These are phyloP conservation scores for Montipora efflorescens DNA, from an alignment of 64 coral and sea anemone genomes.

Conservation along the genomic window DNA sequence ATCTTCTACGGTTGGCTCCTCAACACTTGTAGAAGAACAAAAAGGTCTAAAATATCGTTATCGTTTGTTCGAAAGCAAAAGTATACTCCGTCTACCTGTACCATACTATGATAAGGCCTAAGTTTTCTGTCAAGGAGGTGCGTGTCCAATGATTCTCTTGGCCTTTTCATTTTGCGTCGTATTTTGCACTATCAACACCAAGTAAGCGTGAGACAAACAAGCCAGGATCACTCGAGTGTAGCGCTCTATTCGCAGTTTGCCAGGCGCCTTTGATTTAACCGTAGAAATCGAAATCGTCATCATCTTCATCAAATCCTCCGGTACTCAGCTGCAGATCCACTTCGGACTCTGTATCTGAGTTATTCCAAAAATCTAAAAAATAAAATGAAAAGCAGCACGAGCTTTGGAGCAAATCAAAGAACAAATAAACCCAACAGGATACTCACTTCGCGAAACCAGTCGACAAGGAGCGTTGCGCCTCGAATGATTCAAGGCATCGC, in stretches of 20 bases:
- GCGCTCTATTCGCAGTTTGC: background rate
- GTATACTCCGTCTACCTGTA: too few species aligned
- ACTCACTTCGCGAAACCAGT: too few species aligned
- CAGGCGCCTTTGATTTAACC: constrained; percentile 32
- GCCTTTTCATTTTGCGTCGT: background rate
- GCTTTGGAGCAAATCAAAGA: background rate
- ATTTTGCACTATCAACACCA: background rate
- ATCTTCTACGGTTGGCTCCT: too few species aligned
- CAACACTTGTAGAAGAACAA: too few species aligned
- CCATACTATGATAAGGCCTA: too few species aligned
- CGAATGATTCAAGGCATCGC: too few species aligned
- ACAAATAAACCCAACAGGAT: too few species aligned
- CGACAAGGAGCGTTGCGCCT: too few species aligned
- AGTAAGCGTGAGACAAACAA: background rate
- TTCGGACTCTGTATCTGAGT: constrained; percentile 91
- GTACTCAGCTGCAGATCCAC: constrained; percentile 89
- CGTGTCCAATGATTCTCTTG: background rate
- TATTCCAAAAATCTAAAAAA: constrained; percentile 82
- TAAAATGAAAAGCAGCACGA: background rate
- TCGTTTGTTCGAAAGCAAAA: too few species aligned
- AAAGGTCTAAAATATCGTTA: too few species aligned
- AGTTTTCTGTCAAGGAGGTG: too few species aligned
- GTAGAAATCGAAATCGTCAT: constrained; percentile 93
- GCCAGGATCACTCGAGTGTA: background rate
- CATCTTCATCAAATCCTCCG: constrained; percentile 67